Conservation (phyloP, 2,113 vertebrate species). For the Thomomys bottae region DNA sequence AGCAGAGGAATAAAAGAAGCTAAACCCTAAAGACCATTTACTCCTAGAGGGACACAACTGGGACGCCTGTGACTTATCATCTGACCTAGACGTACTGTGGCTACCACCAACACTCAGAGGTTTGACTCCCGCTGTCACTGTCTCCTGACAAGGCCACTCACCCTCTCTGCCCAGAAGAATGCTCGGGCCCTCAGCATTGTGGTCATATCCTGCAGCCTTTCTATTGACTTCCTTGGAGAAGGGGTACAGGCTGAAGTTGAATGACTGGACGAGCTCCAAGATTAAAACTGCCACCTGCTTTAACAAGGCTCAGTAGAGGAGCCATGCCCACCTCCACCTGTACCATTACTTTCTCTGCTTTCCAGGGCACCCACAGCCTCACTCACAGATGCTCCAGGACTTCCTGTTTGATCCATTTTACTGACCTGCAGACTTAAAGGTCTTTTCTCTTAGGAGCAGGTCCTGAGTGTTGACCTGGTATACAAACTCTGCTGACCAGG, state of each 20-base stretch:
- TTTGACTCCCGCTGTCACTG: background rate
- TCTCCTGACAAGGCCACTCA: background rate
- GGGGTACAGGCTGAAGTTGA: background rate
- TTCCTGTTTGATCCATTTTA: accelerated
- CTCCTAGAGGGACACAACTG: background rate
- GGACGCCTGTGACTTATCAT: background rate
- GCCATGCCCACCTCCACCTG: background rate
- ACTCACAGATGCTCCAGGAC: background rate
- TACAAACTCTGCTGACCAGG: background rate
- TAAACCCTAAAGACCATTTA: background rate
- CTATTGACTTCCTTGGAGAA: background rate
- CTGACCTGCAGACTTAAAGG: background rate
- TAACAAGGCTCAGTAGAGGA: background rate
- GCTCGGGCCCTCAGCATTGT: background rate
- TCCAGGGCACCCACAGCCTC: background rate
- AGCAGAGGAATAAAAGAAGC: background rate
- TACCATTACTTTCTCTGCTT: background rate
- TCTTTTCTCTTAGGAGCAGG: background rate
- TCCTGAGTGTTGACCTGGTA: background rate
- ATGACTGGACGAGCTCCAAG: background rate
- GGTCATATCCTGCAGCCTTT: background rate
- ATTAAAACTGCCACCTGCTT: background rate
- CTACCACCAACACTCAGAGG: background rate
- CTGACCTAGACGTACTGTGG: too few species aligned
- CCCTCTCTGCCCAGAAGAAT: background rate